Conservation (phyloP, 2,888 invertebrate genomes). For the Spicauda simplicius region DNA sequence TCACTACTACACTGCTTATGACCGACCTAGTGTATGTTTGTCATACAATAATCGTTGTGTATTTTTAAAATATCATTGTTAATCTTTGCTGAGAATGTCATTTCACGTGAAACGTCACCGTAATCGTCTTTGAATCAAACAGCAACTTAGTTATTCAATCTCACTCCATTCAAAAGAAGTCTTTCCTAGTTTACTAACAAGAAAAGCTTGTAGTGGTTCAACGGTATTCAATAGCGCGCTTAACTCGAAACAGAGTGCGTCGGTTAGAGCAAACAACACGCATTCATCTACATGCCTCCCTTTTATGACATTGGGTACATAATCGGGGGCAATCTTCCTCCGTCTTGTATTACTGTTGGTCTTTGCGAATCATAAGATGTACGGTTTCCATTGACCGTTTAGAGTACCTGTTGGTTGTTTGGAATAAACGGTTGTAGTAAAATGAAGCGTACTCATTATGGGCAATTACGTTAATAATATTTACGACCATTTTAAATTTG, state of each 20-base stretch:
- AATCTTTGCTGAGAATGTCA: no score
- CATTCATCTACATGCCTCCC: constrained; percentile 23
- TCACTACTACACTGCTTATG: no score
- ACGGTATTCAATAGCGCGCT: constrained; percentile 26
- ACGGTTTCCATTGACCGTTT: constrained; percentile 17
- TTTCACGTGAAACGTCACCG: no score
- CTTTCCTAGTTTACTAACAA: constrained; percentile 14
- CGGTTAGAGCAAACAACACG: constrained; percentile 30
- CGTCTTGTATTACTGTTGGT: constrained; percentile 12
- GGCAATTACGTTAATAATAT: no score
- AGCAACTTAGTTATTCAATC: constrained; percentile 26
- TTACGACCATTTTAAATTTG: no score
- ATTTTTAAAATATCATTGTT: no score
- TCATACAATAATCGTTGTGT: no score
- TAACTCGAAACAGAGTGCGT: constrained; percentile 32
- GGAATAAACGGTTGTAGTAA: no score
- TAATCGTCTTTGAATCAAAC: constrained; percentile 5
- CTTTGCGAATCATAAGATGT: constrained; percentile 23
- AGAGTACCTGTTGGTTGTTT: constrained; percentile 7
- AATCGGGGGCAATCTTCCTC: constrained; percentile 21
- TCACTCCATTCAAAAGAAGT: constrained; percentile 17
- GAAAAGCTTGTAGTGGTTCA: constrained; percentile 27
- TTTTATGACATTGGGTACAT: constrained; percentile 24
- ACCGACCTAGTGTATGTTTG: no score
- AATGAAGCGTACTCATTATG: no score